Percentiles rank a stretch among this genome's conserved stretches.
These are phyloP conservation scores for Oenanthe melanoleuca DNA, from an alignment of 2,113 vertebrate genomes.

Conservation along the genomic window DNA sequence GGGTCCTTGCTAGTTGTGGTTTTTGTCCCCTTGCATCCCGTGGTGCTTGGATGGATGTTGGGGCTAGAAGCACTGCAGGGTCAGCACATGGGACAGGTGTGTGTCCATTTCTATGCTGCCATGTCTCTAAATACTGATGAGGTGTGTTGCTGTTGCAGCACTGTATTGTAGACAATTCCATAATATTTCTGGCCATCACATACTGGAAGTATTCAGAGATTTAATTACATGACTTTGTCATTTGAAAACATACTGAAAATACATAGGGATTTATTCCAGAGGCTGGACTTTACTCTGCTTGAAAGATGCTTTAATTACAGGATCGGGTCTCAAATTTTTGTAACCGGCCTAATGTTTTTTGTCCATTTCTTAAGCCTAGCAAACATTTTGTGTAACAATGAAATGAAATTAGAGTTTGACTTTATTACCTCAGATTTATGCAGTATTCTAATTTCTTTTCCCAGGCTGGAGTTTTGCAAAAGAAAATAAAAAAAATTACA, in stretches of 20 bases:
- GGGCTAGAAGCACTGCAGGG: no score
- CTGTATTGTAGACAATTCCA: fast-evolving
- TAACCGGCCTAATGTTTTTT: background rate
- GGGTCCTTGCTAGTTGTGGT: background rate
- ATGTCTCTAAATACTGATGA: fast-evolving
- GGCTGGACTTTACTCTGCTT: background rate
- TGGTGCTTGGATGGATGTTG: fast-evolving
- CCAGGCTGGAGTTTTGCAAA: background rate
- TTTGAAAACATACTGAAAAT: background rate
- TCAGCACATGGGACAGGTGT: fast-evolving
- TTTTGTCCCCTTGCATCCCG: fast-evolving
- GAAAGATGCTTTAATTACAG: background rate
- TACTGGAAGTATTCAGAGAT: background rate
- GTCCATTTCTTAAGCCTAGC: background rate
- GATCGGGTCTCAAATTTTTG: background rate
- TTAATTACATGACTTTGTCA: fast-evolving
- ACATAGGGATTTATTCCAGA: background rate
- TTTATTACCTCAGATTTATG: background rate
- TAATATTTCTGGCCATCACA: background rate
- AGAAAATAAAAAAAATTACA: background rate
- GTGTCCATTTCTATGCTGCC: background rate
- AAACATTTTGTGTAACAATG: background rate
- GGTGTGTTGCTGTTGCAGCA: background rate
- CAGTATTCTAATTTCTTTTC: background rate
- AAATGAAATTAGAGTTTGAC: background rate